Evolutionary conservation across 2,113 vertebrate species (phyloP).

Genomic region (Pteruthius melanotis): DNA sequence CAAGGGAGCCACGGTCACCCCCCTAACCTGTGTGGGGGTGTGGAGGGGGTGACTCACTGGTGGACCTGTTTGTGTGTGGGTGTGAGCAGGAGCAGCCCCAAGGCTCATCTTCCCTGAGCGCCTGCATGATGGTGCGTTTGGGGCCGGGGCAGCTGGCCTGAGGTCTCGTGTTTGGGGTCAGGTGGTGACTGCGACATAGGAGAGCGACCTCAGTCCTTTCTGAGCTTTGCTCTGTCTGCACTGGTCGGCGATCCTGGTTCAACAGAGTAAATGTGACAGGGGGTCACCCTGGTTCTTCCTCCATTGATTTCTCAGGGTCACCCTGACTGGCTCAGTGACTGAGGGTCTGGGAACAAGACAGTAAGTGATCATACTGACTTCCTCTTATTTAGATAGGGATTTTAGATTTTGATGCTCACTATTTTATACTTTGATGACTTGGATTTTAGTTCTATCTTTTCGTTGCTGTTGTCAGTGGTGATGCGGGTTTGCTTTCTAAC

Average conservation of each 20-base stretch:
- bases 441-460: neutral
- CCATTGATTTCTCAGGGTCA: conserved; percentile 20
- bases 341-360: neutral
- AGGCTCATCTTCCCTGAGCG: neutral
- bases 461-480: neutral
- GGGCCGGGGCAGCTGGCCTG: neutral
- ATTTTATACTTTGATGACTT: neutral
- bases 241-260: neutral
- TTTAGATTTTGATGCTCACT: neutral
- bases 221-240: neutral
- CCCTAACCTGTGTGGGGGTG: neutral
- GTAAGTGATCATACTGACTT: neutral
- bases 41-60: neutral
- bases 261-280: neutral
- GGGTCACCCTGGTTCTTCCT: neutral
- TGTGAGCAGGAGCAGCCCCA: neutral
- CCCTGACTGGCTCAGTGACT: neutral
- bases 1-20: rapidly evolving
- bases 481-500: neutral
- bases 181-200: neutral
- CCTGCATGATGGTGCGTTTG: rapidly evolving
- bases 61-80: neutral
- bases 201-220: neutral
- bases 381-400: neutral
- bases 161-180: neutral